Percentiles rank a stretch among this genome's conserved stretches.
Evolutionary conservation across 1,140 invertebrate species (phyloP).

Genomic region (Diorhabda carinulata): DNA sequence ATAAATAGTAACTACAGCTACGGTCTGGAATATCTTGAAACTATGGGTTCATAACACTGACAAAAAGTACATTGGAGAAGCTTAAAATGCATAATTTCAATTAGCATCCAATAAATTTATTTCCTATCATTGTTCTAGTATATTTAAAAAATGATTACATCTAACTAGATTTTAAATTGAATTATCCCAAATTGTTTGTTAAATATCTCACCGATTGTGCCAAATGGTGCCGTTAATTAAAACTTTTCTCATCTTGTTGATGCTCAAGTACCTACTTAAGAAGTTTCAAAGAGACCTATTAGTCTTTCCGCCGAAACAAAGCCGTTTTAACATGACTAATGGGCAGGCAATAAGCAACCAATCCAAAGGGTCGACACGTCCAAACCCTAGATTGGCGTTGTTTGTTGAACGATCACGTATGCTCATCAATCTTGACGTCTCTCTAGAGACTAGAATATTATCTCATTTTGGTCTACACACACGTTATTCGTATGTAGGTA

Average conservation of each 20-base stretch:
- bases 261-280: neutral
- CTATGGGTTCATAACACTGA: too few relatives aligned
- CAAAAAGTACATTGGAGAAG: too few relatives aligned
- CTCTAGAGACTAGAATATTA: neutral
- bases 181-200: too few relatives aligned
- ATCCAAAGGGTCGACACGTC: constrained; percentile 28
- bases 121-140: too few relatives aligned
- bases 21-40: too few relatives aligned
- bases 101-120: too few relatives aligned
- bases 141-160: too few relatives aligned
- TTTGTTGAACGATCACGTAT: constrained; percentile 30
- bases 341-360: constrained; percentile 26
- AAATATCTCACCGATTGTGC: neutral
- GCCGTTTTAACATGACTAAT: constrained; percentile 25
- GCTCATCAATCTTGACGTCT: constrained; percentile 29
- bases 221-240: neutral
- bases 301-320: constrained; percentile 6
- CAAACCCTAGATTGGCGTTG: constrained; percentile 28
- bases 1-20: too few relatives aligned
- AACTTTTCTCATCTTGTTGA: neutral
- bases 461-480: neutral
- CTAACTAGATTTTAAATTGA: too few relatives aligned
- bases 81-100: too few relatives aligned
- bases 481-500: too few relatives aligned
- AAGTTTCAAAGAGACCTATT: constrained; percentile 5